Base-by-base conservation (phyloP, 2,113 vertebrate genomes). In the Anoura caudifer region DNA sequence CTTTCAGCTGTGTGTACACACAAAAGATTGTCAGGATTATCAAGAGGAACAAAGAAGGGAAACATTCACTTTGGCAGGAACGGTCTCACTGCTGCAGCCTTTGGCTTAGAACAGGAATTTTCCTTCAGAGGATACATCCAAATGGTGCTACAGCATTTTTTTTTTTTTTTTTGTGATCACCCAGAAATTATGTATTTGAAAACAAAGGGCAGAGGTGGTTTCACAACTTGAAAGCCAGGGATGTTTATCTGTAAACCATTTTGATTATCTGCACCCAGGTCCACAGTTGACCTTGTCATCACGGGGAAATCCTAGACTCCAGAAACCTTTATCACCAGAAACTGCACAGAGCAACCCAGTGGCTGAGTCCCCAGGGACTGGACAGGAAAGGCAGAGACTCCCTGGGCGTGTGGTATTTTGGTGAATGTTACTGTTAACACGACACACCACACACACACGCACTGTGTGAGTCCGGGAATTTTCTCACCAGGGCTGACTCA, bases 41-140 rank as follows among this genome's bases (percentile, higher is more conserved):
- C 92, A 73, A 61, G n/a, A 75, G 83, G 63, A 91, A 94, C 82
- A 96, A 96, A 96, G 82, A 47, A 56, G 8, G 31, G 63, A 52
- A 54, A 95, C 38, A 87, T 77, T 61, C 67, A 61, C 73, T 88
- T 81, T 86, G 86, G 69, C 72, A 96, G 94, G 7, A 79, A 28
- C 1, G 47, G 22, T 14, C 77, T 91, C 43, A 10, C 28, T 36
- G 65, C 22, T 77, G 65, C 77, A 95, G 77, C 36, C 41, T 81
- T 94, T 69, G 82, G 54, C 70, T 45, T 65, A 38, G 72, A 9
- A n/a, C 8, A 73, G 54, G 31, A 52, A 79, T 84, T 92, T 88
- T 73, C 43, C 75, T 87, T 81, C n/a, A 7, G 43, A 79, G n/a
- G 61, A 63, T 63, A 41, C 45, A n/a, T 69, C n/a, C 14, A 12